phyloP scores from a whole-genome alignment of 2,797 vertebrate genomes.

The Philypnodon macrostomus region DNA sequence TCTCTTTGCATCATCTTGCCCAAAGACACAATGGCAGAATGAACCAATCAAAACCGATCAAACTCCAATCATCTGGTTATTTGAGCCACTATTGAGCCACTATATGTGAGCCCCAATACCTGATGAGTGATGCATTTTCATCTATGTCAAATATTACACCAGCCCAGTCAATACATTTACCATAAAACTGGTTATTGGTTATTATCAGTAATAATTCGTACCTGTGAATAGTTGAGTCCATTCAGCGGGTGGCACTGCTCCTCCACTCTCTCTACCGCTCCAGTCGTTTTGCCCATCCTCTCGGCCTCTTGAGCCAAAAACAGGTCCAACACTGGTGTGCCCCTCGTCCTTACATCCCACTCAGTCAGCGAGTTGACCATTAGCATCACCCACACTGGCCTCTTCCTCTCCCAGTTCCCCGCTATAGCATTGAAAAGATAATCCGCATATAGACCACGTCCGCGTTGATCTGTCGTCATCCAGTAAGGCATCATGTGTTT shows the following conservation, averaged over 20 bases:
- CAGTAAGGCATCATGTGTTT: slow-evolving; percentile 89
- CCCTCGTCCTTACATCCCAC: slow-evolving; percentile 83
- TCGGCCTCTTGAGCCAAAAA: slow-evolving; percentile 89
- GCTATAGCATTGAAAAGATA: slow-evolving; percentile 90
- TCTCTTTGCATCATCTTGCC: too few relatives aligned
- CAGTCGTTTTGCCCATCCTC: slow-evolving; percentile 82
- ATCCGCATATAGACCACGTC: slow-evolving; percentile 86
- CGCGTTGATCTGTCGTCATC: slow-evolving; percentile 88
- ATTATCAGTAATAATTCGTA: too few relatives aligned
- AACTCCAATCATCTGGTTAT: too few relatives aligned
- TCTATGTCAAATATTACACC: too few relatives aligned
- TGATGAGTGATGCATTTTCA: too few relatives aligned
- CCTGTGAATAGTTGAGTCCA: slow-evolving; percentile 90
- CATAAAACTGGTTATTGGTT: too few relatives aligned
- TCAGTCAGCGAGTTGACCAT: slow-evolving; percentile 91
- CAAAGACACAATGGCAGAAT: too few relatives aligned
- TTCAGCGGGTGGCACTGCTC: slow-evolving; percentile 91
- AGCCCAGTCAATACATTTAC: too few relatives aligned
- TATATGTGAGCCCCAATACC: too few relatives aligned
- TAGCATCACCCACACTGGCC: slow-evolving; percentile 91
- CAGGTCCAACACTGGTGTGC: slow-evolving; percentile 85
- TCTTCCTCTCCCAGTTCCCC: slow-evolving; percentile 89
- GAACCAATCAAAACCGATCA: too few relatives aligned
- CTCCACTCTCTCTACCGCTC: slow-evolving; percentile 88
- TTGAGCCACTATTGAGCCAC: too few relatives aligned